Conservation (phyloP, 2,113 vertebrate species). For the Antigone vipio region DNA sequence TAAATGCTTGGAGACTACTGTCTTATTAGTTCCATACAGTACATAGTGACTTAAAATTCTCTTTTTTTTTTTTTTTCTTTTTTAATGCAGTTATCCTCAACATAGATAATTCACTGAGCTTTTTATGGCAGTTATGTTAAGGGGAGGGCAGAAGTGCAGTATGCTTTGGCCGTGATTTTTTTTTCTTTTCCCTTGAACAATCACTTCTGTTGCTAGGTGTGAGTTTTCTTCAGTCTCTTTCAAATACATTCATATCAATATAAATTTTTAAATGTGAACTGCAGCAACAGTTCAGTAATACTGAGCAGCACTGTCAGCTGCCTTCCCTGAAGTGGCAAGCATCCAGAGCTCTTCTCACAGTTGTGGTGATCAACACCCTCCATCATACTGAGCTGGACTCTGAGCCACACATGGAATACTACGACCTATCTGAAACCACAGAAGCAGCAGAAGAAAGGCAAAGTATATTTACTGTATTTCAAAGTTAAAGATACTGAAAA, state of each 20-base stretch:
- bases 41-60: background rate
- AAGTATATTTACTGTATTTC: background rate
- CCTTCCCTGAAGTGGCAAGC: background rate
- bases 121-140: background rate
- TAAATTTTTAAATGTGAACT: background rate
- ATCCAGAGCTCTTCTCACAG: background rate
- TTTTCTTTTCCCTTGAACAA: background rate
- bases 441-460: background rate
- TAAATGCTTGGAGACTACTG: background rate
- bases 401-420: background rate
- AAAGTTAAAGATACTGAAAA: background rate
- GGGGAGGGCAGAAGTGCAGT: background rate
- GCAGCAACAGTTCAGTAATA: background rate
- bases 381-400: background rate
- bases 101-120: background rate
- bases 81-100: background rate
- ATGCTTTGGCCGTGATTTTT: background rate
- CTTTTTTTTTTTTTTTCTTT: background rate
- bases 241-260: background rate
- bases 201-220: background rate
- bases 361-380: background rate
- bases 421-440: background rate
- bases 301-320: background rate
- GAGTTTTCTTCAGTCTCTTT: background rate
- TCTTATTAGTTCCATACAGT: too few species aligned